A percentile compares a stretch with the other conserved stretches of the same genome.
These are phyloP conservation scores for Peucedramus taeniatus DNA, from an alignment of 2,113 vertebrate species.

Conservation along the genomic window DNA sequence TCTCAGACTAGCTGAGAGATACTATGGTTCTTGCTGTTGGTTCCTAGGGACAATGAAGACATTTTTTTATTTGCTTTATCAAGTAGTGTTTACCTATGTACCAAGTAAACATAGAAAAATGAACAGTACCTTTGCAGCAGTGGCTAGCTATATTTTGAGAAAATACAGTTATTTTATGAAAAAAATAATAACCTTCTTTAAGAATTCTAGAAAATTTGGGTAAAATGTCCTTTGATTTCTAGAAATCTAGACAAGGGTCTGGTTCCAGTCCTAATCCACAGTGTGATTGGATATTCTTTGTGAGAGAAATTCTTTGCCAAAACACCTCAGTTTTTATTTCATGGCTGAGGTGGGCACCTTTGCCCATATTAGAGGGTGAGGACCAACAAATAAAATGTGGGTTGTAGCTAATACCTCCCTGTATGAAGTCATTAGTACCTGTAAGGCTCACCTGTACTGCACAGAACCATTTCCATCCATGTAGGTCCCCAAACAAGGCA, in stretches of 20 bases:
- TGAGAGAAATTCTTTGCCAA: background rate
- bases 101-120: background rate
- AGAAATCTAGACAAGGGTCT: background rate
- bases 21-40: background rate
- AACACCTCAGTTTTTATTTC: background rate
- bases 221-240: background rate
- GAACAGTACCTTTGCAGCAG: background rate
- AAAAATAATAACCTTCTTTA: background rate
- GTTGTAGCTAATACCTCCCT: background rate
- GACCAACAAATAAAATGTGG: background rate
- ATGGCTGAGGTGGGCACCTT: background rate
- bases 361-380: rapidly evolving
- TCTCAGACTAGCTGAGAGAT: background rate
- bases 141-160: background rate
- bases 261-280: background rate
- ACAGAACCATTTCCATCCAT: background rate
- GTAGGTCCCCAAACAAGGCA: background rate
- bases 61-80: background rate
- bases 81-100: background rate
- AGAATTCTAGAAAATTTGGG: background rate
- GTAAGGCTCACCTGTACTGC: background rate
- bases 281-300: background rate
- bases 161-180: background rate
- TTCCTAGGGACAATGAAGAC: background rate
- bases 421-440: background rate